phyloP scores from a whole-genome alignment of 2,888 invertebrate species.

The Coelogynopora nodosa region DNA sequence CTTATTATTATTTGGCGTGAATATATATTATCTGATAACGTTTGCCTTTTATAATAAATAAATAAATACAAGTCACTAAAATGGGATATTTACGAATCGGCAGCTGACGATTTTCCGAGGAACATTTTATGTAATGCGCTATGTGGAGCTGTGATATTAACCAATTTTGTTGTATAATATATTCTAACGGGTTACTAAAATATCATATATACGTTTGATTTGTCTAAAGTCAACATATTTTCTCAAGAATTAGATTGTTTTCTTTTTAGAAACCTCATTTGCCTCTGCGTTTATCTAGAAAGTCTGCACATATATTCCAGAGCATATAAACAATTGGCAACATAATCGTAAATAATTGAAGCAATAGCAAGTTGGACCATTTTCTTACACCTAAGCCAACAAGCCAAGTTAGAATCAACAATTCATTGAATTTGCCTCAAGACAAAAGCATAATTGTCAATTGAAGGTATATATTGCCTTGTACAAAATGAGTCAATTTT shows the following conservation, averaged over 20 bases:
- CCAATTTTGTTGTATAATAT: too few species aligned
- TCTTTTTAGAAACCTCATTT: not conserved
- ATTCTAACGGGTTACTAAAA: too few species aligned
- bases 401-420: not conserved
- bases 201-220: not conserved
- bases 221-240: conserved; percentile 17
- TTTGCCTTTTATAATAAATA: too few species aligned
- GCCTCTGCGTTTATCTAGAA: not conserved
- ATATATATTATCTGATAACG: too few species aligned
- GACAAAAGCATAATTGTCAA: not conserved
- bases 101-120: too few species aligned
- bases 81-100: too few species aligned
- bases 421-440: not conserved
- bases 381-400: not conserved
- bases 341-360: not conserved
- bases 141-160: too few species aligned
- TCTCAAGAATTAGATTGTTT: not conserved
- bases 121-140: too few species aligned
- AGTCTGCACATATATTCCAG: not conserved
- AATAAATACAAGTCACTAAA: too few species aligned
- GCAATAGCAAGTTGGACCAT: not conserved
- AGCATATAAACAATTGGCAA: too few species aligned
- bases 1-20: too few species aligned
- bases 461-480: not conserved
- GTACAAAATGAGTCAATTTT: conserved; percentile 17